A percentile compares a stretch with the other conserved stretches of the same genome.
phyloP scores from a whole-genome alignment of 2,113 vertebrate species.

The Pardalotus punctatus region DNA sequence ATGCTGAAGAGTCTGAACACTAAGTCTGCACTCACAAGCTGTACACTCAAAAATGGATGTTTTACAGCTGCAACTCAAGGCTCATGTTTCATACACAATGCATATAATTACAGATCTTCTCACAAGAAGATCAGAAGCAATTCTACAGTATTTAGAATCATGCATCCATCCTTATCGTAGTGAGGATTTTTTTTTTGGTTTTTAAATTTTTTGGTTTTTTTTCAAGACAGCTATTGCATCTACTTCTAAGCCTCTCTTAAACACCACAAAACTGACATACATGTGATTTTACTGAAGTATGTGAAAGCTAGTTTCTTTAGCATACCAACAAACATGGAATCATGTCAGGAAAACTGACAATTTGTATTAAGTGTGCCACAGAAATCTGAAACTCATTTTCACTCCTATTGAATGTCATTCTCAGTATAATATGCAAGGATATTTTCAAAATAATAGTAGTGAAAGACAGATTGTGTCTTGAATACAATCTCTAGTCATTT shows the following conservation, averaged over 20 bases:
- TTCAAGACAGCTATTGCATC: neutral
- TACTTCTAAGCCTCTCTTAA: neutral
- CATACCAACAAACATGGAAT: neutral
- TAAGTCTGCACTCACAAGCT: neutral
- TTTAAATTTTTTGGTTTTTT: neutral
- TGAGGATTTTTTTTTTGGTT: neutral
- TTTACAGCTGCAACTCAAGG: neutral
- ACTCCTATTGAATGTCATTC: neutral
- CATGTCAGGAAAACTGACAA: neutral
- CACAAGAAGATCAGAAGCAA: neutral
- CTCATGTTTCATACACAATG: neutral
- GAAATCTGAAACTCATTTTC: neutral
- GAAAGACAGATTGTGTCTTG: neutral
- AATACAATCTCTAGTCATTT: neutral
- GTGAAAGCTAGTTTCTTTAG: neutral
- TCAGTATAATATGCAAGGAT: neutral
- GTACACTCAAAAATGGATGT: neutral
- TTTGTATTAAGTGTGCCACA: neutral
- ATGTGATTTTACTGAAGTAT: neutral
- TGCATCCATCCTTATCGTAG: neutral
- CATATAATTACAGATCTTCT: neutral
- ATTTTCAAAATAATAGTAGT: neutral
- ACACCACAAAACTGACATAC: neutral
- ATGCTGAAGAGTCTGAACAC: neutral
- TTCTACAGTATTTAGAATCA: neutral